Base-by-base conservation (phyloP, 35 echinoderm and acorn worm species). In the Heliocidaris erythrogramma region DNA sequence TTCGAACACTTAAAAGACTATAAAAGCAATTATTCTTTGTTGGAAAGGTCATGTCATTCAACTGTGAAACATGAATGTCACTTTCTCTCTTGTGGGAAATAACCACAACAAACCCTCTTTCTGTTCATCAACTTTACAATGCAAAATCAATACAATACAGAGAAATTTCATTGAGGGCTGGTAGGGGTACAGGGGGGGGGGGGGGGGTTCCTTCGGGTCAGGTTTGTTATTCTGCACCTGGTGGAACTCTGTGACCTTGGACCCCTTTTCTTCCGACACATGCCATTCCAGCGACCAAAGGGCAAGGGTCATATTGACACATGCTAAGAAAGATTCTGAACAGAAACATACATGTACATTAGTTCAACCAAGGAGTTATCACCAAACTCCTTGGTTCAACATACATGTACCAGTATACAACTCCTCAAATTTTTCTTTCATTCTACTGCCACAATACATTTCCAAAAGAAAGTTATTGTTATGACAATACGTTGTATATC, bases 1-100 rank as follows among this genome's bases (percentile, higher is more conserved):
- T 42, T 42, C 35, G 0, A 42, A 0, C 35, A 42, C 35, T 42
- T 42, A 42, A 42, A 42, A 42, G 35, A 42, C 35, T 42, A 42
- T 42, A 42, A 42, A 42, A 42, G 35, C 35, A 42, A 42, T 42
- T 42, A 42, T 78, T 78, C 65, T 24, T 78, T 78, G 65, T 27
- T 78, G 65, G 8, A 78, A 78, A 78, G 65, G 65, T n/a, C 65
- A n/a, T 78, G 65, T 78, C 65, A 78, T n/a, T 78, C 65, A 78
- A 78, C 65, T n/a, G 35, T 1, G 35, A 42, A 42, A 42, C 35
- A 78, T 27, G 5, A 78, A 56, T 56, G 52, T n/a, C 65, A 78
- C 65, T 27, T 78, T 78, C 65, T 27, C 27, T 18, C 21, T 78
- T 5, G 65, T 7, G 21, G 21, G 21, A 78, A 78, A 78, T 78